phyloP scores from a whole-genome alignment of 1,140 invertebrate species.

The Bradynema listronoti region DNA sequence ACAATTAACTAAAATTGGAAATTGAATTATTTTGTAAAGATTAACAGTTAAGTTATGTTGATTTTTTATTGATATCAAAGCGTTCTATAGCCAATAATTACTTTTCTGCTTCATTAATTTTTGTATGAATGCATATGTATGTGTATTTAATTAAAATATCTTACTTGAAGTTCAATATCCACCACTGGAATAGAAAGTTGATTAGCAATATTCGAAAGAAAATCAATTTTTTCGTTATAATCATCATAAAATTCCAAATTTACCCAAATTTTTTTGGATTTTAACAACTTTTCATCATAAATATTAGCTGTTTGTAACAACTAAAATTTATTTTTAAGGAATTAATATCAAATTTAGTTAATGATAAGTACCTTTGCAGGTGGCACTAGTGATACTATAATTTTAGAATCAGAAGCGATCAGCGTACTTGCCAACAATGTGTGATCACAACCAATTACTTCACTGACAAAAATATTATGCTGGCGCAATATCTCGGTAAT shows the following conservation, averaged over 20 bases:
- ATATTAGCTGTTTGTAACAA: slow-evolving; percentile 1
- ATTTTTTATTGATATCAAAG: no score
- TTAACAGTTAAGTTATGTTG: no score
- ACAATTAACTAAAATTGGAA: slow-evolving; percentile 33
- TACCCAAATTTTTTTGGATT: slow-evolving; percentile 19
- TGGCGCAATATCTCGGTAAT: no score
- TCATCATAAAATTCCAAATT: slow-evolving; percentile 15
- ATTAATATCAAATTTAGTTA: neutral
- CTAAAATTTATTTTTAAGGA: no score
- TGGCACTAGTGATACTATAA: slow-evolving; percentile 41
- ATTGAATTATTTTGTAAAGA: no score
- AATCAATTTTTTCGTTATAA: neutral
- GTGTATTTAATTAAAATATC: no score
- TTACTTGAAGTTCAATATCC: no score
- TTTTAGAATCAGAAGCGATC: slow-evolving; percentile 33
- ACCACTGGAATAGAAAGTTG: no score
- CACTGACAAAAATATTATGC: slow-evolving; percentile 37
- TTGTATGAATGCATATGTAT: no score
- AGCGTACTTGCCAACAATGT: slow-evolving; percentile 28
- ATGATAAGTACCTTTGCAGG: slow-evolving; percentile 17
- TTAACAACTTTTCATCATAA: neutral
- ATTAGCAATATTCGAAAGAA: neutral
- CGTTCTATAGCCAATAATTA: no score
- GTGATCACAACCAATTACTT: slow-evolving; percentile 39
- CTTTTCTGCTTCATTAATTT: no score